phyloP scores from a whole-genome alignment of 2,797 vertebrate genomes.

The Arvicola amphibius region DNA sequence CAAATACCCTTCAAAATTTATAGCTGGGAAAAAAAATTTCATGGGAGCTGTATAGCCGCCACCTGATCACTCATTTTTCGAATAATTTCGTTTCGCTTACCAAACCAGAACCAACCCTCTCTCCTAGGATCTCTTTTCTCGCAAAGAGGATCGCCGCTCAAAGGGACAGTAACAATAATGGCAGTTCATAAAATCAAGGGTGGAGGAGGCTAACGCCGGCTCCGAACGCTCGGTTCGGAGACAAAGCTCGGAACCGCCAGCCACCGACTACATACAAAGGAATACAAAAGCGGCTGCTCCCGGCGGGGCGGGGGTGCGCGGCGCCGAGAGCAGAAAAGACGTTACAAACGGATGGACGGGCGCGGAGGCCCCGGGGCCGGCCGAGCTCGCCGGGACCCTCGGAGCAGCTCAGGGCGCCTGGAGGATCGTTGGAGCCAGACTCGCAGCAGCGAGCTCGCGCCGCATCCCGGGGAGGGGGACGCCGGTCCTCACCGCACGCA shows the following conservation, averaged over 20 bases:
- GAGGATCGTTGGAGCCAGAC: not conserved
- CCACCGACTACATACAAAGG: conserved; percentile 48
- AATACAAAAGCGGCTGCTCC: conserved; percentile 33
- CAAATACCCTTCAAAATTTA: not conserved
- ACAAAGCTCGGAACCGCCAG: conserved; percentile 74
- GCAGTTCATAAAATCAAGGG: not conserved
- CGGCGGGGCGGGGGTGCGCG: not conserved
- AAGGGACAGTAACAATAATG: not conserved
- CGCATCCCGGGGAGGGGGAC: not conserved
- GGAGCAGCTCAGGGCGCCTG: not conserved
- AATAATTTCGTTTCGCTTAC: not conserved
- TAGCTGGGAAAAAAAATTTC: not conserved
- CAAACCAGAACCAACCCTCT: conserved; percentile 5
- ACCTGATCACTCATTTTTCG: not conserved
- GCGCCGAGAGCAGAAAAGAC: not conserved
- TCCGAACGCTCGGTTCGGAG: not conserved
- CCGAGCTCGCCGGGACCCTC: not conserved
- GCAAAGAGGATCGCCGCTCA: not conserved
- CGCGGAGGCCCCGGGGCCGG: not conserved
- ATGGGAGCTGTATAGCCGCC: not conserved
- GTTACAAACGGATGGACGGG: conserved; percentile 33
- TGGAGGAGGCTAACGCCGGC: not conserved
- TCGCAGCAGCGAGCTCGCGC: not conserved
- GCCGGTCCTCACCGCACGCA: not conserved
- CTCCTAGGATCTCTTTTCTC: not conserved